A percentile compares a stretch with the other conserved stretches of the same genome.
These are phyloP conservation scores for Mya arenaria DNA, from an alignment of 1,140 invertebrate genomes.

Conservation along the genomic window DNA sequence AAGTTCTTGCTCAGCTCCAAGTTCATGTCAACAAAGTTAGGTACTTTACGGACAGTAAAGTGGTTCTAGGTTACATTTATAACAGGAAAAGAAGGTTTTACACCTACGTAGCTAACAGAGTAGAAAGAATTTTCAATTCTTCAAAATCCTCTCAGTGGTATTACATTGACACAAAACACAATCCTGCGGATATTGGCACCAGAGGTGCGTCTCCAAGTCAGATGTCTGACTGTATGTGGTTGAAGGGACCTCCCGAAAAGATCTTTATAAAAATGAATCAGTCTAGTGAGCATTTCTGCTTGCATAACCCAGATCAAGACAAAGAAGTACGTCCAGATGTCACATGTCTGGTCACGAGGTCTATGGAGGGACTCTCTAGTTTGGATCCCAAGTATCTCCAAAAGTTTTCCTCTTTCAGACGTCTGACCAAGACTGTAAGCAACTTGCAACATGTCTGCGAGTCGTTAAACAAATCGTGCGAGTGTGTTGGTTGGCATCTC, in stretches of 20 bases:
- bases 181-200: conserved; percentile 49
- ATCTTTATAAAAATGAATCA: neutral
- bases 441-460: neutral
- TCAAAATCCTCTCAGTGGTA: conserved; percentile 32
- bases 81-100: conserved; percentile 36
- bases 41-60: conserved; percentile 32
- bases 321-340: conserved; percentile 21
- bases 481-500: neutral
- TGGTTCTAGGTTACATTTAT: conserved; percentile 34
- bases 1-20: neutral
- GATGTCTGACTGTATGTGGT: neutral
- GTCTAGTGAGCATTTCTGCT: neutral
- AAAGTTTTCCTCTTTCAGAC: neutral
- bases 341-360: neutral
- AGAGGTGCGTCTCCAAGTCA: conserved; percentile 1
- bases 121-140: conserved; percentile 14
- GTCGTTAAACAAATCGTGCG: neutral
- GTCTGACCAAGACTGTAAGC: neutral
- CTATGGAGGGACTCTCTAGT: neutral
- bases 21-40: conserved; percentile 61
- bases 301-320: neutral
- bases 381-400: neutral
- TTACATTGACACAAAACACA: conserved; percentile 30
- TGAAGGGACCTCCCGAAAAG: neutral
- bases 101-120: conserved; percentile 43